Evolutionary conservation across 53 echinoderm and acorn worm genomes (phyloP).

Genomic region (Crossaster papposus): DNA sequence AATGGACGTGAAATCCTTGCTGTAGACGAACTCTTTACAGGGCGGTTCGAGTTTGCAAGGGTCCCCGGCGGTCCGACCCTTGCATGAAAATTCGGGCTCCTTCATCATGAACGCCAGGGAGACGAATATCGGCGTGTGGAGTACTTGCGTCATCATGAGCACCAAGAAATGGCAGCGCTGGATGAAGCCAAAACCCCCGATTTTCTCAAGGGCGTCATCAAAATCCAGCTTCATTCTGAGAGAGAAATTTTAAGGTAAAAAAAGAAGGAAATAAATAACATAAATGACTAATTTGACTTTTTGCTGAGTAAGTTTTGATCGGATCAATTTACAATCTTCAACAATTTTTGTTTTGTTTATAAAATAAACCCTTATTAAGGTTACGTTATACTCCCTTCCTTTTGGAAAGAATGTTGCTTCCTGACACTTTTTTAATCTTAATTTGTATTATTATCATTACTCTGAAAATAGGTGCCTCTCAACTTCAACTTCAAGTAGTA

Average conservation of each 20-base stretch:
- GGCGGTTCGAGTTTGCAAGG: conserved; percentile 37
- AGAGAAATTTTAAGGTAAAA: neutral
- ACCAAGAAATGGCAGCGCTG: conserved; percentile 56
- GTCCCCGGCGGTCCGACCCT: conserved; percentile 2
- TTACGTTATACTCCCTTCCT: too few species aligned
- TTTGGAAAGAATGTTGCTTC: too few species aligned
- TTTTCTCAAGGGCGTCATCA: conserved; percentile 69
- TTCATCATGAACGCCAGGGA: conserved; percentile 62
- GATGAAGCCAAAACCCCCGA: conserved; percentile 53
- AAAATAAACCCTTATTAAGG: too few species aligned
- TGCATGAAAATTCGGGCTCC: conserved; percentile 55
- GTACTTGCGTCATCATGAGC: neutral
- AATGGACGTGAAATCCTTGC: conserved; percentile 66
- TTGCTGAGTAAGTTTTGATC: too few species aligned
- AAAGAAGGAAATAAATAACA: too few species aligned
- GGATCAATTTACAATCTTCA: too few species aligned
- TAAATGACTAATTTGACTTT: too few species aligned
- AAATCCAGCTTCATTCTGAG: conserved; percentile 66
- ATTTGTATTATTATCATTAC: too few species aligned
- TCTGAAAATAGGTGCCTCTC: too few species aligned
- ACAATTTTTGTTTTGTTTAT: too few species aligned
- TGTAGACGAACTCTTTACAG: conserved; percentile 61
- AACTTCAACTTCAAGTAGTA: too few species aligned
- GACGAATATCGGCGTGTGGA: conserved; percentile 44
- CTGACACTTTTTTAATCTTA: too few species aligned